Evolutionary conservation across 1,140 invertebrate genomes (phyloP).

Genomic region (Trichoplusia ni): DNA sequence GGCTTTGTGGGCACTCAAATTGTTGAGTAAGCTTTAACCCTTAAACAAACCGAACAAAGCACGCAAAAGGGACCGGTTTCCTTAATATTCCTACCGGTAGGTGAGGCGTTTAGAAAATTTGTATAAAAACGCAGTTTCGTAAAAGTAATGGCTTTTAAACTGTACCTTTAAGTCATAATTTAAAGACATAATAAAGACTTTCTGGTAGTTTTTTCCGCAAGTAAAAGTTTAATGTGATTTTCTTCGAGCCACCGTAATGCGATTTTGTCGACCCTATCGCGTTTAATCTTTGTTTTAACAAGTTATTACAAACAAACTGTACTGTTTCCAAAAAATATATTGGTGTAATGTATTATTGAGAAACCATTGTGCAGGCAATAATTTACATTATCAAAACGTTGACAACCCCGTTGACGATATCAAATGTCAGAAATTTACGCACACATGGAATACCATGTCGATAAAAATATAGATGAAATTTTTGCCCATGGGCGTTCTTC

Average conservation of each 20-base stretch:
- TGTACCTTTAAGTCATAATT: slow-evolving; percentile 21
- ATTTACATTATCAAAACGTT: too few relatives aligned
- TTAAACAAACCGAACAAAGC: slow-evolving; percentile 31
- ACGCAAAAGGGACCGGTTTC: slow-evolving; percentile 34
- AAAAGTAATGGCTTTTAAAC: slow-evolving; percentile 25
- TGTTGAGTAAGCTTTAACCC: slow-evolving; percentile 34
- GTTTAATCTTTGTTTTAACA: background rate
- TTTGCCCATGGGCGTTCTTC: background rate
- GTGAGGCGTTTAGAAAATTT: slow-evolving; percentile 19
- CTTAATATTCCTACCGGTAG: slow-evolving; percentile 28
- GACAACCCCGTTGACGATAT: too few relatives aligned
- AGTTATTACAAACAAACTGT: background rate
- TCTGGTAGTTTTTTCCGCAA: background rate
- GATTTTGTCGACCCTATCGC: background rate
- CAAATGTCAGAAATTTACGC: too few relatives aligned
- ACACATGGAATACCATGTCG: too few relatives aligned
- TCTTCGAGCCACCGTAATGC: background rate
- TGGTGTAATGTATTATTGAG: too few relatives aligned
- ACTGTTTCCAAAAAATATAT: too few relatives aligned
- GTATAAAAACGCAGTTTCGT: slow-evolving; percentile 26
- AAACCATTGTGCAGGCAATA: too few relatives aligned
- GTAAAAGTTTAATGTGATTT: slow-evolving; percentile 24
- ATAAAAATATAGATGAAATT: slow-evolving; percentile 2
- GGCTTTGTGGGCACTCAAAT: slow-evolving; percentile 29
- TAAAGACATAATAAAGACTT: slow-evolving; percentile 25